phyloP scores from a whole-genome alignment of 2,888 invertebrate species.

The Drosophila nigricruria region DNA sequence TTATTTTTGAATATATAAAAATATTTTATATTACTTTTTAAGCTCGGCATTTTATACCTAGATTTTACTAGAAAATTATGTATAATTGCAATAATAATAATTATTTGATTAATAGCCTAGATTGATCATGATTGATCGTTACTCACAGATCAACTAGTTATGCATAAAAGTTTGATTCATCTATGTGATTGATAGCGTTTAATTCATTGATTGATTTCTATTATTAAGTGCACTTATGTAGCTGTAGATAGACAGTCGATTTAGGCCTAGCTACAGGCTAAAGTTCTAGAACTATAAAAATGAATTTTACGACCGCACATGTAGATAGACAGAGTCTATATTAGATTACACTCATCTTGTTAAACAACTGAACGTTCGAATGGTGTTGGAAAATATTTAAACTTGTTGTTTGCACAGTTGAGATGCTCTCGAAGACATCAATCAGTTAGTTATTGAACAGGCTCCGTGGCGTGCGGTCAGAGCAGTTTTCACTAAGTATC shows the following conservation, averaged over 20 bases:
- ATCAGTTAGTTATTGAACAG: slow-evolving; percentile 75
- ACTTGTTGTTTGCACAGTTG: not conserved
- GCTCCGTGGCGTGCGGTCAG: slow-evolving; percentile 57
- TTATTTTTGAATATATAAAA: not conserved
- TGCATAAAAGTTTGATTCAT: too few species aligned
- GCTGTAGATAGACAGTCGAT: not conserved
- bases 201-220: not conserved
- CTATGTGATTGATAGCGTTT: too few species aligned
- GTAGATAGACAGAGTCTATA: not conserved
- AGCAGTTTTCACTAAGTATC: slow-evolving; percentile 23
- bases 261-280: slow-evolving; percentile 5
- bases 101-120: not conserved
- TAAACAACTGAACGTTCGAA: slow-evolving; percentile 18
- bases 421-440: slow-evolving; percentile 58
- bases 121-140: not conserved
- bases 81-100: not conserved
- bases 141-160: not conserved
- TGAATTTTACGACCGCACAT: slow-evolving; percentile 11
- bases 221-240: slow-evolving; percentile 1
- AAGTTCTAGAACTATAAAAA: slow-evolving; percentile 1
- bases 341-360: slow-evolving; percentile 26
- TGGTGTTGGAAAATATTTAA: slow-evolving; percentile 12
- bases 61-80: not conserved
- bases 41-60: not conserved
- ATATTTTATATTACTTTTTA: not conserved